phyloP scores from a whole-genome alignment of 37 sponge, comb jelly and placozoan species.

The Bolinopsis microptera region DNA sequence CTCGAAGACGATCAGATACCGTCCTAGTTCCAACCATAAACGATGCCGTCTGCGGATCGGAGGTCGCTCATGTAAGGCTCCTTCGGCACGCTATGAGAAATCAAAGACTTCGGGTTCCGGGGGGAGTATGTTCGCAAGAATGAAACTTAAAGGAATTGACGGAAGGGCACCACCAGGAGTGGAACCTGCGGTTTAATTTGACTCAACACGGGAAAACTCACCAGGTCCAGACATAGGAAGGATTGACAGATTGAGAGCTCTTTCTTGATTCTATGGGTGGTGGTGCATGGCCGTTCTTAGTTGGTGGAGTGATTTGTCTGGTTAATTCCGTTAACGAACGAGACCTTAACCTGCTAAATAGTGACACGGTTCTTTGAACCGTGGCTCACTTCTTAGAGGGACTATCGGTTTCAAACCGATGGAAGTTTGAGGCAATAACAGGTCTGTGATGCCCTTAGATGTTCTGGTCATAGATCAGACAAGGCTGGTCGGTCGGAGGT shows the following conservation, averaged over 20 bases:
- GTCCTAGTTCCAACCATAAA: conserved; percentile 85
- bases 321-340: conserved; percentile 89
- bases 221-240: conserved; percentile 83
- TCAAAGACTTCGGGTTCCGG: conserved; percentile 77
- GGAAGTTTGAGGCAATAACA: conserved; percentile 68
- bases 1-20: conserved; percentile 83
- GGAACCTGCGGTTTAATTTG: conserved; percentile 91
- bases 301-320: conserved; percentile 90
- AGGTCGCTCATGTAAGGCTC: conserved; percentile 65
- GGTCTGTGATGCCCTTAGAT: conserved; percentile 71
- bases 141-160: conserved; percentile 92
- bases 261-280: conserved; percentile 88
- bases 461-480: no score
- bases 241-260: conserved; percentile 86
- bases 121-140: conserved; percentile 84
- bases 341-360: conserved; percentile 82
- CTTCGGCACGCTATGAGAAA: conserved; percentile 74
- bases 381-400: conserved; percentile 76
- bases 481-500: no score
- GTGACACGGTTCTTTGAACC: conserved; percentile 65
- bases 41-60: conserved; percentile 81
- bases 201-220: conserved; percentile 89
- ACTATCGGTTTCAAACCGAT: conserved; percentile 59
- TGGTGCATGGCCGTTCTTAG: conserved; percentile 90
- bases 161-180: conserved; percentile 93